Evolutionary conservation across 2,888 invertebrate genomes (phyloP).

Genomic region (Rhamnusium bicolor): DNA sequence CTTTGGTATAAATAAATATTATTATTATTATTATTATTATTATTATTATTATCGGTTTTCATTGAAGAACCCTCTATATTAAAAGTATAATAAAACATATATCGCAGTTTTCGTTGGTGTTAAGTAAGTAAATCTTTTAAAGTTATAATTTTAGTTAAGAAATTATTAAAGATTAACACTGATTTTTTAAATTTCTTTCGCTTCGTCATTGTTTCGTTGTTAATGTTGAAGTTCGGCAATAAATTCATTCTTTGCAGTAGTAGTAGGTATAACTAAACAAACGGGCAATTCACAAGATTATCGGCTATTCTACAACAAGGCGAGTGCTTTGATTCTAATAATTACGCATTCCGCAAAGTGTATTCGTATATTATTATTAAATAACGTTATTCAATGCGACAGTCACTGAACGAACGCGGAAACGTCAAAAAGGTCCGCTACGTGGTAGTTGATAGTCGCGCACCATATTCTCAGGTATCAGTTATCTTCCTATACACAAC

Average conservation of each 20-base stretch:
- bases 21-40: no score
- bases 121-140: no score
- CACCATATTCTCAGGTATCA: slow-evolving; percentile 30
- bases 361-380: slow-evolving; percentile 53
- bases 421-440: slow-evolving; percentile 55
- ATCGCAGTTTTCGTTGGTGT: no score
- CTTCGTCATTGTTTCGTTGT: no score
- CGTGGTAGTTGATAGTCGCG: slow-evolving; percentile 37
- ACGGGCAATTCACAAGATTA: slow-evolving; percentile 9
- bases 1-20: no score
- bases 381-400: slow-evolving; percentile 56
- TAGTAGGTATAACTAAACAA: background rate
- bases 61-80: no score
- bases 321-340: slow-evolving; percentile 50
- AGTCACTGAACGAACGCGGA: slow-evolving; percentile 55
- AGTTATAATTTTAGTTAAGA: no score
- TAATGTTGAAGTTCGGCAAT: no score
- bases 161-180: no score
- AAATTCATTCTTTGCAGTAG: background rate
- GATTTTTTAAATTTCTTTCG: no score
- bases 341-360: slow-evolving; percentile 53
- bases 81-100: no score
- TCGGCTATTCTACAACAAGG: slow-evolving; percentile 11
- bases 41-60: no score
- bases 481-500: slow-evolving; percentile 22